Conservation (phyloP, 64 coral and sea anemone genomes). For the Pachyseris speciosa region DNA sequence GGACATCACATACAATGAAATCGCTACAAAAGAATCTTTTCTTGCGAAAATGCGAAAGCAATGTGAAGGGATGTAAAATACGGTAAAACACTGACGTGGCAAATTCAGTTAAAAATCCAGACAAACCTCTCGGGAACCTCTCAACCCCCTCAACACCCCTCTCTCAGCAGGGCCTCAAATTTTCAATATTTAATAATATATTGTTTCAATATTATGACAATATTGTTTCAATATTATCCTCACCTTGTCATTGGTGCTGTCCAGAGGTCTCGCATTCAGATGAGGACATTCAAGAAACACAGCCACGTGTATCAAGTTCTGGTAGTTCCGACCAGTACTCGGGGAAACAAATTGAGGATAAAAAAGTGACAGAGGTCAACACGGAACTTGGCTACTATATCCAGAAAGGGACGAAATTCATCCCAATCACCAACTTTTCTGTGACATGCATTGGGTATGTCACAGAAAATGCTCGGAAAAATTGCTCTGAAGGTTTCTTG, state of each 20-base stretch:
- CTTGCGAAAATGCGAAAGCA: too few relatives aligned
- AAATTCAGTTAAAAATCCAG: too few relatives aligned
- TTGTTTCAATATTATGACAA: too few relatives aligned
- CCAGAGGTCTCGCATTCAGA: not conserved
- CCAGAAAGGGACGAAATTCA: not conserved
- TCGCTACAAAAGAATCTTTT: too few relatives aligned
- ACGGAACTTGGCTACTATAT: conserved; percentile 1
- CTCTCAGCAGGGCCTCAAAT: too few relatives aligned
- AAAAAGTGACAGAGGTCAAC: not conserved
- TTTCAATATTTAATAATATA: not conserved
- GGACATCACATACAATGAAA: too few relatives aligned
- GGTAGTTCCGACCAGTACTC: not conserved
- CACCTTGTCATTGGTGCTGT: not conserved
- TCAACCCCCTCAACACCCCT: too few relatives aligned
- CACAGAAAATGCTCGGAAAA: not conserved
- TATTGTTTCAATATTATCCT: not conserved
- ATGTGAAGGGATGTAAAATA: too few relatives aligned
- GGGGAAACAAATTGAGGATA: not conserved
- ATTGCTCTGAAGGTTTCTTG: not conserved
- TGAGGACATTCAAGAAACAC: too few relatives aligned
- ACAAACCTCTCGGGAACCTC: too few relatives aligned
- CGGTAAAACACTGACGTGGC: too few relatives aligned
- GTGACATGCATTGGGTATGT: not conserved
- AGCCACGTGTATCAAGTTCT: too few relatives aligned
- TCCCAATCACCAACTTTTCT: conserved; percentile 20